Evolutionary conservation across 2,113 vertebrate genomes (phyloP).

Genomic region (Myrmophylax atrothorax): DNA sequence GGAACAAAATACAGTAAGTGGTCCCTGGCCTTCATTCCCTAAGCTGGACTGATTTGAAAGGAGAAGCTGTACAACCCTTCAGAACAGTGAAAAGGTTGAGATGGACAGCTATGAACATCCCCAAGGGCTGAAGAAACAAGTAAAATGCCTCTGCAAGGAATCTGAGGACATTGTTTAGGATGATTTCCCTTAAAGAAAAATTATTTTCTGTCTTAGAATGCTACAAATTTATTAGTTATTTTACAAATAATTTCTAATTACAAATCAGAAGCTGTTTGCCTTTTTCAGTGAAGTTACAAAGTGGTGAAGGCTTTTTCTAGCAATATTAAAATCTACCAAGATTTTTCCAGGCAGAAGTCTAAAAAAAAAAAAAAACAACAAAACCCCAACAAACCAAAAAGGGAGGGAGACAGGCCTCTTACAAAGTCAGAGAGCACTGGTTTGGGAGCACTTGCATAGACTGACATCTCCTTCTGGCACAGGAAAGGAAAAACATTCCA

Average conservation of each 20-base stretch:
- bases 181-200: neutral
- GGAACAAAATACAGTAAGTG: neutral
- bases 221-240: neutral
- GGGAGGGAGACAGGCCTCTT: rapidly evolving
- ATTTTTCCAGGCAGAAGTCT: neutral
- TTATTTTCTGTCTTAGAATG: neutral
- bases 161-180: neutral
- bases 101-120: neutral
- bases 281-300: neutral
- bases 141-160: neutral
- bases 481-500: neutral
- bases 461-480: neutral
- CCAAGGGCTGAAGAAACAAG: neutral
- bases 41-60: neutral
- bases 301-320: neutral
- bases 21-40: neutral
- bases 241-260: neutral
- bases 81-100: neutral
- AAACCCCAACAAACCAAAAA: neutral
- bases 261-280: neutral
- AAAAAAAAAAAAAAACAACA: neutral
- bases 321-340: neutral
- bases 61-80: neutral
- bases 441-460: neutral
- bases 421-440: neutral